Evolutionary conservation across 2,797 vertebrate genomes (phyloP), one percentile per base, ranked within the genome.

Genomic region (Lophotriccus pileatus): DNA sequence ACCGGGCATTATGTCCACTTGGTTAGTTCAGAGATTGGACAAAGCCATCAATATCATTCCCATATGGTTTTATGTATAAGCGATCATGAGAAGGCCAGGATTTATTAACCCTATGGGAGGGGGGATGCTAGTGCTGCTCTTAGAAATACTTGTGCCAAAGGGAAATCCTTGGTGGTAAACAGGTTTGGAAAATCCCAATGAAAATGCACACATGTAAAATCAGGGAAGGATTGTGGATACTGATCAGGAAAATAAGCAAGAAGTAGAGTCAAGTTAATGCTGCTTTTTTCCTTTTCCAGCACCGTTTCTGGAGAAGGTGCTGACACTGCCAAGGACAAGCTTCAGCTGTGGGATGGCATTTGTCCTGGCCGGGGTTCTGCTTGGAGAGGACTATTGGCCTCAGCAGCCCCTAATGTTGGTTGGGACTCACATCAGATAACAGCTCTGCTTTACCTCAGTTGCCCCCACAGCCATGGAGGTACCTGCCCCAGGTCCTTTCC

Each of bases 401-500:
- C 25, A 25, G 87, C 79, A 47, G 53, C 56, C 18, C 37, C 44
- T 43, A 2, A 32, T 2, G 24, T 50, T 52, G 66, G 50, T 77
- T 21, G 52, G 56, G 13, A 23, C n/a, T 67, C 12, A 1, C 0
- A 17, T 68, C 25, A 5, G 69, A 63, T 59, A 50, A 47, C 70
- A 50, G 44, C 52, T 46, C 4, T 14, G 32, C 20, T 28, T 73
- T 28, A 1, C 25, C 28, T 25, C 25, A 1, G 1, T 44, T 1
- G 2, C n/a, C 13, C 30, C 23, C 14, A 1, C 4, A 5, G 30
- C 76, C 21, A 0, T 5, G 7, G n/a, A 77, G 37, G 6, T 14
- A 5, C 5, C 36, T 59, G 63, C 13, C 7, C 18, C 1, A 3
- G 0, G 14, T 44, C 55, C 59, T 43, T 55, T 4, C 9, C 14